phyloP scores from a whole-genome alignment of 1,140 invertebrate genomes.

The Brachionus sp. region DNA sequence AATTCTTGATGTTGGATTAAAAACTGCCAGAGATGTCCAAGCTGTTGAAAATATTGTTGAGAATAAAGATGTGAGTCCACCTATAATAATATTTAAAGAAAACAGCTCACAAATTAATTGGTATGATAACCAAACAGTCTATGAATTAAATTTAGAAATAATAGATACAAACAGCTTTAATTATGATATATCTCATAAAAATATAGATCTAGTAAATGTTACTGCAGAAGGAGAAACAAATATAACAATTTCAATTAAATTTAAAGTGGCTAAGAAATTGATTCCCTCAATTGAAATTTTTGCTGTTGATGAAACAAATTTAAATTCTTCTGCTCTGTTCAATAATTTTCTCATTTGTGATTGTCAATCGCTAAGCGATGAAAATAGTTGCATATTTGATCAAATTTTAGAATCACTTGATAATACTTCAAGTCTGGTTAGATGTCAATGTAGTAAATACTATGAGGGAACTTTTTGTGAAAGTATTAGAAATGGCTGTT shows the following conservation, averaged over 20 bases:
- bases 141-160: background rate
- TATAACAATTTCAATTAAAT: background rate
- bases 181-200: no score
- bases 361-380: background rate
- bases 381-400: background rate
- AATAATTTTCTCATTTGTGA: background rate
- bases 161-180: background rate
- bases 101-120: background rate
- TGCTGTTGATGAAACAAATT: background rate
- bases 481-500: background rate
- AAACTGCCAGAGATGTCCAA: background rate
- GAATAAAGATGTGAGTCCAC: background rate
- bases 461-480: conserved; percentile 3
- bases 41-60: background rate
- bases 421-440: background rate
- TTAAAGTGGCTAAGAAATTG: background rate
- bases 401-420: background rate
- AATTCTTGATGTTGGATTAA: background rate
- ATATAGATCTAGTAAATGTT: no score
- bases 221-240: no score
- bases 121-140: background rate
- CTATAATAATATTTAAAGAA: background rate
- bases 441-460: conserved; percentile 6
- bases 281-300: background rate
- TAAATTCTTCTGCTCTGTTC: background rate